phyloP scores from a whole-genome alignment of 92 coral and sea anemone genomes.

The Epizoanthus stellaris region DNA sequence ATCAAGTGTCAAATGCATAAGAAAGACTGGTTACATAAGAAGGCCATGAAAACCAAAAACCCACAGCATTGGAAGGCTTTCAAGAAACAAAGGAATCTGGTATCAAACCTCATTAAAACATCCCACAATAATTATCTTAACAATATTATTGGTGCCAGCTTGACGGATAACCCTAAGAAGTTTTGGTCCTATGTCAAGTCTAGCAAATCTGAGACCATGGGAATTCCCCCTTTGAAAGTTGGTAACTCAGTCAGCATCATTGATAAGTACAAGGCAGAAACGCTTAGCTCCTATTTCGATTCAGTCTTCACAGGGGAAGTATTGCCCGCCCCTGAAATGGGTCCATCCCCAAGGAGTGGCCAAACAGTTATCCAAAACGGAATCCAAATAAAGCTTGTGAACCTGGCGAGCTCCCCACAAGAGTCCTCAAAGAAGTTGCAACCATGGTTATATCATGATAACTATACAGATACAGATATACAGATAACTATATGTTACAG shows the following conservation, averaged over 20 bases:
- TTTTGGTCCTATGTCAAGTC: conserved; percentile 55
- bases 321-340: conserved; percentile 16
- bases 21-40: conserved; percentile 57
- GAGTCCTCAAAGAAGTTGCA: conserved; percentile 33
- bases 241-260: conserved; percentile 15
- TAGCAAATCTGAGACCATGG: conserved; percentile 55
- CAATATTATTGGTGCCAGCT: conserved; percentile 52
- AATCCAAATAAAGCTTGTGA: conserved; percentile 44
- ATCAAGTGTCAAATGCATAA: conserved; percentile 61
- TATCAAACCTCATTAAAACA: conserved; percentile 56
- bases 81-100: conserved; percentile 52
- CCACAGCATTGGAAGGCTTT: conserved; percentile 53
- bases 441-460: background rate
- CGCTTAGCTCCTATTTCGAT: conserved; percentile 46
- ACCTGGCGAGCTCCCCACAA: conserved; percentile 34
- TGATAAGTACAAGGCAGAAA: conserved; percentile 62
- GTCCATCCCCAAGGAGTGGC: conserved; percentile 45
- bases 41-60: conserved; percentile 33
- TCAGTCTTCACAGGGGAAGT: conserved; percentile 56
- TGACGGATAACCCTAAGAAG: conserved; percentile 52
- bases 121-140: conserved; percentile 55
- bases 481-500: too few species aligned
- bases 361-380: conserved; percentile 50
- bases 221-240: conserved; percentile 50
- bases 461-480: too few species aligned